A percentile compares a stretch with the other conserved stretches of the same genome.
Conservation (phyloP, 2,113 vertebrate species). For the Trochalopteron elliotii region DNA sequence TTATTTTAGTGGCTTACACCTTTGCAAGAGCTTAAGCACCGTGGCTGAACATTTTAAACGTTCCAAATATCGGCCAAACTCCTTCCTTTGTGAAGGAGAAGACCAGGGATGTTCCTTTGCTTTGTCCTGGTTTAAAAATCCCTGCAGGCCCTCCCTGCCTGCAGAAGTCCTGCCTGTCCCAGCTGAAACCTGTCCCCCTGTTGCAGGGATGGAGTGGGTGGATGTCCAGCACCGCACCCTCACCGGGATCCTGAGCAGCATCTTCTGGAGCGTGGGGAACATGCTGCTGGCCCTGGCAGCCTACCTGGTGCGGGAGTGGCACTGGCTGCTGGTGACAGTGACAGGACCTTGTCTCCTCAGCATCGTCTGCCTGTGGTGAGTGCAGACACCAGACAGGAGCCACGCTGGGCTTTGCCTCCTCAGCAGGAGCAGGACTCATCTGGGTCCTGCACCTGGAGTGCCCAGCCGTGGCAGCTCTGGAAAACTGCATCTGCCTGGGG, state of each 20-base stretch:
- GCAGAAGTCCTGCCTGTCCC: background rate
- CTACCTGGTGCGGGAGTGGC: conserved; percentile 82
- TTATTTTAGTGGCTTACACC: background rate
- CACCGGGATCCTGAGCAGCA: conserved; percentile 72
- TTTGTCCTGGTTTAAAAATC: background rate
- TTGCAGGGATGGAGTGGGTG: conserved; percentile 81
- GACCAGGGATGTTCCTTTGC: fast-evolving
- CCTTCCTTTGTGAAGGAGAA: background rate
- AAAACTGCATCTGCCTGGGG: background rate
- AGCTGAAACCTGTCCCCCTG: background rate
- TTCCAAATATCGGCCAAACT: background rate
- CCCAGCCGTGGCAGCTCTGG: background rate
- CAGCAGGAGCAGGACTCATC: background rate
- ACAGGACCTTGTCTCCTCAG: conserved; percentile 78
- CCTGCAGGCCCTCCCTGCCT: background rate
- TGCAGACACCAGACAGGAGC: background rate
- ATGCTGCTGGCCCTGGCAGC: conserved; percentile 80
- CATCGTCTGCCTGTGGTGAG: conserved; percentile 82
- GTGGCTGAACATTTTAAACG: background rate
- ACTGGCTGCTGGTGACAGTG: conserved; percentile 78
- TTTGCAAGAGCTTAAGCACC: background rate
- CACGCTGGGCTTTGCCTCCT: background rate
- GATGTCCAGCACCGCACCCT: conserved; percentile 80
- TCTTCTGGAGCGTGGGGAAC: conserved; percentile 81
- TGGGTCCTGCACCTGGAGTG: background rate